phyloP scores from a whole-genome alignment of 2,888 invertebrate species.

The Aspidiotus rigidus region DNA sequence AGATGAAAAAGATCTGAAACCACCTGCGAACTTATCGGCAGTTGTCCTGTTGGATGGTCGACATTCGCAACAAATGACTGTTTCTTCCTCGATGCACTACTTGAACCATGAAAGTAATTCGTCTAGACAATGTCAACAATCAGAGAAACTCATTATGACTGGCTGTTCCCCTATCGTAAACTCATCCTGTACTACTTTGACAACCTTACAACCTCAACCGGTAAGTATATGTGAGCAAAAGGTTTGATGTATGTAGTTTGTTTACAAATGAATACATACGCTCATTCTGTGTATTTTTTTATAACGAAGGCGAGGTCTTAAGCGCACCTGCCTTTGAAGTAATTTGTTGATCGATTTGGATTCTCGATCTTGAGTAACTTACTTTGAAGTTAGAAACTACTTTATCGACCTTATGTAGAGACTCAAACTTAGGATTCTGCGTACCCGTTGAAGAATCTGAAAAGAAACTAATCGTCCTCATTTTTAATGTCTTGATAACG shows the following conservation, averaged over 20 bases:
- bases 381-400: too few relatives aligned
- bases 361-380: too few relatives aligned
- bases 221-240: neutral
- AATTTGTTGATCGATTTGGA: too few relatives aligned
- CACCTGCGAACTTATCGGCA: slow-evolving; percentile 36
- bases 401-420: too few relatives aligned
- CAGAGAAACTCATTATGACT: slow-evolving; percentile 36
- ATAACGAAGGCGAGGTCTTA: neutral
- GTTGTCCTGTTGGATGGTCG: slow-evolving; percentile 38
- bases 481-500: too few relatives aligned
- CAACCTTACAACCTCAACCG: slow-evolving; percentile 31
- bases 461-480: too few relatives aligned
- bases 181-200: slow-evolving; percentile 33
- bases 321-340: too few relatives aligned
- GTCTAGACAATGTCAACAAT: slow-evolving; percentile 29
- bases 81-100: slow-evolving; percentile 22
- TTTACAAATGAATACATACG: neutral
- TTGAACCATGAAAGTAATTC: slow-evolving; percentile 8
- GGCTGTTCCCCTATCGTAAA: slow-evolving; percentile 36
- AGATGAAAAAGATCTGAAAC: slow-evolving; percentile 37
- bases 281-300: slow-evolving; percentile 3
- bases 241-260: neutral
- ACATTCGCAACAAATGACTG: slow-evolving; percentile 17
- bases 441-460: too few relatives aligned
- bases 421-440: too few relatives aligned